Conservation (phyloP, 2,797 vertebrate species). For the Hirundo rustica region DNA sequence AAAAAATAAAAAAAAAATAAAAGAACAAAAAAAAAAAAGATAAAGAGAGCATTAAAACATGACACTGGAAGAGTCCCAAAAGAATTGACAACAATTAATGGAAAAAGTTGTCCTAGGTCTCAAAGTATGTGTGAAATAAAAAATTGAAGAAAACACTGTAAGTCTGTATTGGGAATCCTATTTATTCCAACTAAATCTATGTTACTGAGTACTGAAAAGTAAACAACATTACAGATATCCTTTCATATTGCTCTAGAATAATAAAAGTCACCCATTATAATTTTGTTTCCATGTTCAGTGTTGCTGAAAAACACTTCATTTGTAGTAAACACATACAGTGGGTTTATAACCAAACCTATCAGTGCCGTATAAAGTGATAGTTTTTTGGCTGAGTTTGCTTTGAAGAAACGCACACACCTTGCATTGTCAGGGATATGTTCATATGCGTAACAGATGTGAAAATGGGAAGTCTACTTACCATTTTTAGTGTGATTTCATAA, state of each 20-base stretch:
- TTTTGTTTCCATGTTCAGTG: not conserved
- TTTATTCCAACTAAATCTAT: not conserved
- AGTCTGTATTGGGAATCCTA: not conserved
- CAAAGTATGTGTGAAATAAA: constrained; percentile 31
- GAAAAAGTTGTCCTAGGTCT: constrained; percentile 26
- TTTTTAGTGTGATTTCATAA: not conserved
- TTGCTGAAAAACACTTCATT: not conserved
- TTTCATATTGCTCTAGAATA: not conserved
- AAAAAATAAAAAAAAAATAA: too few relatives aligned
- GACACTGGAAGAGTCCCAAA: not conserved
- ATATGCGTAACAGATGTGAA: constrained; percentile 5
- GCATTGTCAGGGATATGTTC: not conserved
- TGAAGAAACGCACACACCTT: not conserved
- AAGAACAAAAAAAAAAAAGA: not conserved
- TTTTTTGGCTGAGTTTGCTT: not conserved
- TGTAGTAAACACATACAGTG: not conserved
- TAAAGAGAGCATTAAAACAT: not conserved
- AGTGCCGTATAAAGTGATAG: not conserved
- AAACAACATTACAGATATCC: constrained; percentile 3
- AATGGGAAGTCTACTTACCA: not conserved
- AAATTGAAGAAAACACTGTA: constrained; percentile 21
- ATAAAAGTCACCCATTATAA: not conserved
- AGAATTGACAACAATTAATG: not conserved
- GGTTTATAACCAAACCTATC: not conserved
- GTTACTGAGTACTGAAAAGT: constrained; percentile 15